Conservation (phyloP, 2,888 invertebrate species). For the Drosophila siamana region DNA sequence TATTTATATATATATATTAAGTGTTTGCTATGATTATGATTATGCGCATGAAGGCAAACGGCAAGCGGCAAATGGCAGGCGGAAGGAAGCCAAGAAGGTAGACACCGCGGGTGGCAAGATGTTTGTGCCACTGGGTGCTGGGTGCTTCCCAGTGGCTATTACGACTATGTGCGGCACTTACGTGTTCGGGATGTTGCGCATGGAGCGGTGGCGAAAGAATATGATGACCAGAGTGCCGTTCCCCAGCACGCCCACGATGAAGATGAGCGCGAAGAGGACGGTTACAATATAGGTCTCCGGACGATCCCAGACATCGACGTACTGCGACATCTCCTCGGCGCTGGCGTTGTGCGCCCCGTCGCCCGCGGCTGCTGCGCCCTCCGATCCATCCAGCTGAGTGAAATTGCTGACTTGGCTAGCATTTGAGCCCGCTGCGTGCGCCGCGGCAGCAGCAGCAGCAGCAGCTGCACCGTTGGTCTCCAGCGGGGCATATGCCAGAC, state of each 20-base stretch:
- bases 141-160: not conserved
- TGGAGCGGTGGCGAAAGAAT: conserved; percentile 92
- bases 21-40: conserved; percentile 44
- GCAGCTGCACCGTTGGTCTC: conserved; percentile 33
- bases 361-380: not conserved
- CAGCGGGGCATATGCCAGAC: conserved; percentile 61
- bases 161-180: conserved; percentile 87
- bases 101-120: conserved; percentile 2
- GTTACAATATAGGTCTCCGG: conserved; percentile 95
- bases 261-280: conserved; percentile 93
- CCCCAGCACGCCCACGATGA: conserved; percentile 94
- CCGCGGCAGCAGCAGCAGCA: not conserved
- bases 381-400: conserved; percentile 33
- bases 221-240: conserved; percentile 95
- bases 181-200: conserved; percentile 97
- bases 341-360: conserved; percentile 39
- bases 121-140: no score
- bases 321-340: conserved; percentile 33
- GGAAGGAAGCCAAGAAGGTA: not conserved
- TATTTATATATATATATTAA: conserved; percentile 53
- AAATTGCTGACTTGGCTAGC: conserved; percentile 49
- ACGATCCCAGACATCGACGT: conserved; percentile 90
- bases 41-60: no score
- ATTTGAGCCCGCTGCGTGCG: conserved; percentile 19
- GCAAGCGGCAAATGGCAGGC: not conserved